These are phyloP conservation scores for Chlamydotis undulata DNA, from an alignment of 2,113 vertebrate genomes.

Conservation along the genomic window DNA sequence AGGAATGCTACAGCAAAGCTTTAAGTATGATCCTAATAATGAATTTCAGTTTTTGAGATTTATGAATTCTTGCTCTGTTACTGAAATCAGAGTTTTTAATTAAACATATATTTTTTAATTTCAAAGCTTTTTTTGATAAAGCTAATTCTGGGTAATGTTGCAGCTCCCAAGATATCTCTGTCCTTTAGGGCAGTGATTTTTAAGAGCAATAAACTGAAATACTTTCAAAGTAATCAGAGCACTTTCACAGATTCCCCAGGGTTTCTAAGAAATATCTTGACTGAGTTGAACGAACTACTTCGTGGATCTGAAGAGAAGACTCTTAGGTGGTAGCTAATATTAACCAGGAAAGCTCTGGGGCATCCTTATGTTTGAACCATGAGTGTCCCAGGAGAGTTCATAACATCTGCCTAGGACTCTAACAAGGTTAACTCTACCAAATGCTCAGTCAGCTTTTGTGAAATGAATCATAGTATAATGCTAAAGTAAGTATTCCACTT, in stretches of 20 bases:
- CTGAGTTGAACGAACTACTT: background rate
- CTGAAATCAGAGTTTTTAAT: background rate
- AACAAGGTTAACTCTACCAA: background rate
- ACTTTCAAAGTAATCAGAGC: background rate
- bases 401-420: background rate
- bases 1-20: background rate
- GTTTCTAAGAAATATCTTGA: background rate
- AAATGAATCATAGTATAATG: background rate
- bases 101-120: background rate
- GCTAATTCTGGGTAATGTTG: background rate
- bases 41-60: background rate
- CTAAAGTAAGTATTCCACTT: background rate
- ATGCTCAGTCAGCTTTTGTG: background rate
- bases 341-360: background rate
- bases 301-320: background rate
- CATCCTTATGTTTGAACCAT: background rate
- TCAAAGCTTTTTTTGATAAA: background rate
- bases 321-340: background rate
- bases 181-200: background rate
- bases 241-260: background rate
- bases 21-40: background rate
- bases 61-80: background rate
- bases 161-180: background rate
- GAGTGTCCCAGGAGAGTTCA: background rate
- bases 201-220: background rate